phyloP scores from a whole-genome alignment of 2,113 vertebrate genomes.

The Struthidea cinerea region DNA sequence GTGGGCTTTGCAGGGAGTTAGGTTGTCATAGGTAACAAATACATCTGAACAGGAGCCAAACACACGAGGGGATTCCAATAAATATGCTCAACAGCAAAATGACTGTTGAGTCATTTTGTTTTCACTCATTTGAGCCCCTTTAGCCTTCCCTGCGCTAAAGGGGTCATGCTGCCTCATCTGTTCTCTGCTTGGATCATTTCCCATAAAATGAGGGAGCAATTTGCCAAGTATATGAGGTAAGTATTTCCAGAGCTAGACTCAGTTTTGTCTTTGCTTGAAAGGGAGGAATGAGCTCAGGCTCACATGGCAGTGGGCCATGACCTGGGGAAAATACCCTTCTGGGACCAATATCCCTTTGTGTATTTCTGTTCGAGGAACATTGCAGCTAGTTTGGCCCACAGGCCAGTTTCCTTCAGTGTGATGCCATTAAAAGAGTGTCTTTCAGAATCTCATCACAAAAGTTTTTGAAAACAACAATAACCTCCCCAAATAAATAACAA shows the following conservation, averaged over 20 bases:
- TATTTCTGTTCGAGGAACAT: constrained; percentile 1
- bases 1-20: constrained; percentile 29
- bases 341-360: background rate
- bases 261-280: constrained; percentile 55
- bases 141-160: constrained; percentile 40
- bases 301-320: constrained; percentile 11
- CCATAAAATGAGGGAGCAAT: constrained; percentile 77
- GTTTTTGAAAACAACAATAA: background rate
- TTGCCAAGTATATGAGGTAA: constrained; percentile 73
- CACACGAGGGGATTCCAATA: background rate
- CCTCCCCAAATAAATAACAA: background rate
- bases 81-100: constrained; percentile 33
- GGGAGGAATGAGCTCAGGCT: background rate
- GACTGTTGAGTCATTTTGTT: constrained; percentile 61
- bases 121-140: constrained; percentile 31
- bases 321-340: constrained; percentile 37
- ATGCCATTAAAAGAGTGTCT: background rate
- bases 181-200: constrained; percentile 81
- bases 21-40: constrained; percentile 58
- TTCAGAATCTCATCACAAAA: background rate
- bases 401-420: background rate
- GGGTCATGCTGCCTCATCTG: constrained; percentile 54
- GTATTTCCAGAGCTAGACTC: constrained; percentile 70
- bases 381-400: background rate
- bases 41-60: constrained; percentile 52